Conservation (phyloP, 2,797 vertebrate genomes). For the Cossypha niveicapilla region DNA sequence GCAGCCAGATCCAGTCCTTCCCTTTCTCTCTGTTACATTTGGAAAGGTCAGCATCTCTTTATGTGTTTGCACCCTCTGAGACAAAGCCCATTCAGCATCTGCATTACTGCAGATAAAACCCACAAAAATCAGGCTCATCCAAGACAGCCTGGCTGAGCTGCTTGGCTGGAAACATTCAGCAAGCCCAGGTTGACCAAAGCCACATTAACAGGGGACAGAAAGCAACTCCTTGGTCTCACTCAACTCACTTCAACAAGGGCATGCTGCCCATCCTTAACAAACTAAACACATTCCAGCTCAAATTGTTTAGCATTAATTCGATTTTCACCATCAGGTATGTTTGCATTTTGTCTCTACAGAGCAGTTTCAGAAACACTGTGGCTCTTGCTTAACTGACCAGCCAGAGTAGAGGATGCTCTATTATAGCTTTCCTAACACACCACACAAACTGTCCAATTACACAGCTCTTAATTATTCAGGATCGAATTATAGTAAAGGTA, state of each 20-base stretch:
- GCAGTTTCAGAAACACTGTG: not conserved
- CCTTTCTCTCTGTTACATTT: not conserved
- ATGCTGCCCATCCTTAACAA: not conserved
- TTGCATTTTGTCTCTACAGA: fast-evolving
- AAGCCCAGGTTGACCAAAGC: not conserved
- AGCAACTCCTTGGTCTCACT: not conserved
- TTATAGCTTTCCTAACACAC: not conserved
- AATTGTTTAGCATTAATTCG: not conserved
- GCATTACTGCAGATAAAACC: not conserved
- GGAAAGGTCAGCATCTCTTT: not conserved
- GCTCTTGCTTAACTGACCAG: not conserved
- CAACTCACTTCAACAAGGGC: not conserved
- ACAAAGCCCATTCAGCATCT: not conserved
- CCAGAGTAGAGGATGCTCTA: not conserved
- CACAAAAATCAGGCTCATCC: not conserved
- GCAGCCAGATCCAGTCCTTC: not conserved
- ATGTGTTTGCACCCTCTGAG: not conserved
- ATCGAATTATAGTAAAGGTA: not conserved
- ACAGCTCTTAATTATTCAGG: not conserved
- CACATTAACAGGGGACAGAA: not conserved
- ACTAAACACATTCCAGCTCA: not conserved
- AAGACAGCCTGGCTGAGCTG: not conserved
- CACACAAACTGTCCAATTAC: not conserved
- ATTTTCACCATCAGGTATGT: not conserved
- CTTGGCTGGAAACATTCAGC: not conserved